Percentiles rank a stretch among this genome's conserved stretches.
These are phyloP conservation scores for Atethmia centrago DNA, from an alignment of 2,888 invertebrate species.

Conservation along the genomic window DNA sequence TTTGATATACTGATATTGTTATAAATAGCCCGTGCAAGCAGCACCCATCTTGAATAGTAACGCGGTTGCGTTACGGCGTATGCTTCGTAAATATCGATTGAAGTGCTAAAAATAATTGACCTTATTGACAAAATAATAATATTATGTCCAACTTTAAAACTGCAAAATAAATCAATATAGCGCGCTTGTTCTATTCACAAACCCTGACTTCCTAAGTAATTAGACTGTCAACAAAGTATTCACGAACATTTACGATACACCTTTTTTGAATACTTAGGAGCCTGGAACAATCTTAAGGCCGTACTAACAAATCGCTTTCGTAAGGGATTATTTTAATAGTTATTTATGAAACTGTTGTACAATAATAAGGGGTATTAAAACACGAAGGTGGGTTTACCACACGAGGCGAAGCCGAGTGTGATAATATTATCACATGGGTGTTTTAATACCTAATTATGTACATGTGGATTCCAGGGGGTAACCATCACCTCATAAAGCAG, in stretches of 20 bases:
- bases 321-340: neutral
- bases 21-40: neutral
- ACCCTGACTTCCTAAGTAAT: neutral
- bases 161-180: neutral
- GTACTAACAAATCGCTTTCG: slow-evolving; percentile 8
- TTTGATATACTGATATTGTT: neutral
- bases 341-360: too few relatives aligned
- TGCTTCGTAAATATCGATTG: neutral
- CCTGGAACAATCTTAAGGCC: neutral
- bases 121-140: neutral
- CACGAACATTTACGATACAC: neutral
- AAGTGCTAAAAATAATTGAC: slow-evolving; percentile 3
- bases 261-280: neutral
- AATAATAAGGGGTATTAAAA: too few relatives aligned
- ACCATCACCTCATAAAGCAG: too few relatives aligned
- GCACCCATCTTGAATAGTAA: neutral
- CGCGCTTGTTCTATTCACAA: neutral
- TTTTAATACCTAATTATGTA: too few relatives aligned
- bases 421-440: too few relatives aligned
- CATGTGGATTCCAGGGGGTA: too few relatives aligned
- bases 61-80: neutral
- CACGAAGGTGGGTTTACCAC: too few relatives aligned
- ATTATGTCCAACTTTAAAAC: neutral
- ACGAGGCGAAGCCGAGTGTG: too few relatives aligned
- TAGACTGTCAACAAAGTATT: neutral